Base-by-base conservation (phyloP, 35 echinoderm and acorn worm species). In the Diadema setosum region DNA sequence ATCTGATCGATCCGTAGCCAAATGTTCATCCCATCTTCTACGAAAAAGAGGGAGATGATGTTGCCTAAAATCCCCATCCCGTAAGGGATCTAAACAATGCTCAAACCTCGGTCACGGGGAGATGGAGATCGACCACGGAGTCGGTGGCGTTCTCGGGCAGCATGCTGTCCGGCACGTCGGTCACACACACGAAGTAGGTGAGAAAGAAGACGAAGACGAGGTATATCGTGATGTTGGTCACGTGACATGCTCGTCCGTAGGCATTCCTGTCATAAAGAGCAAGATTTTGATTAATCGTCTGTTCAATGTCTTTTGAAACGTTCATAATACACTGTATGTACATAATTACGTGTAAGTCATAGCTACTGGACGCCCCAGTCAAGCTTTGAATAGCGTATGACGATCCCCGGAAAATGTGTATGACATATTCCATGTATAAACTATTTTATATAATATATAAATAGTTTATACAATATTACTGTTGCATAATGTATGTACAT, bases 201-300 rank as follows among this genome's bases (percentile, higher is more conserved):
- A 97, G 48, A 35, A 97, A 90, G 26, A 65, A 75, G 33, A 97
- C 59, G 76, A 93, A 97, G 33, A 89, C 23, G 8, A 97, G 70
- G 82, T 97, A 97, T 15, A 97, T 30, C 17, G 85, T 64, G n/a
- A 97, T 83, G 87, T 90, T 93, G 3, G 80, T 81, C 57, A 97
- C 45, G 83, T 97, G 94, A 67, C 89, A 87, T 50, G 70, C 69
- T 27, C 91, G 81, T 37, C 94, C 94, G 31, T 97, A 97, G n/a
- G 90, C 90, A 52, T 58, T 84, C 94, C 94, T 97, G 80, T 23
- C 18, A 44, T 36, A 15, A n/a, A n/a, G n/a, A n/a, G n/a, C n/a
- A n/a, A n/a, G n/a, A n/a, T n/a, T 21, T 57, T 57, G 52, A 21
- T 12, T 14, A 21, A 12, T 12, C 12, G 52, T 14, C 12, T 57